Evolutionary conservation across 1,140 invertebrate species (phyloP).

Genomic region (Drosophila nebulosa): DNA sequence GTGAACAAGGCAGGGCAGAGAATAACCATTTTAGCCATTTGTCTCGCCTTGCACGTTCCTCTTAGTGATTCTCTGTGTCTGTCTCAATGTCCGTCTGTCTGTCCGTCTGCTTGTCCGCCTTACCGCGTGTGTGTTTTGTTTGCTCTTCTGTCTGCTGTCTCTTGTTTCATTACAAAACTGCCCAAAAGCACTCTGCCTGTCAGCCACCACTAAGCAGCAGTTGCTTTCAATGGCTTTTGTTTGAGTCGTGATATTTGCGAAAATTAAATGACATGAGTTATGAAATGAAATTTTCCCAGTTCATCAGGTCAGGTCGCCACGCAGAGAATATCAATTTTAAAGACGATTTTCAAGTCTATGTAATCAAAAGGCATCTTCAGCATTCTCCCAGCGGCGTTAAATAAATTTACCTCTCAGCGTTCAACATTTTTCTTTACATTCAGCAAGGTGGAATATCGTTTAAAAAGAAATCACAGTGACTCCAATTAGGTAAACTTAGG

Average conservation of each 20-base stretch:
- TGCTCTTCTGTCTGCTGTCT: constrained; percentile 44
- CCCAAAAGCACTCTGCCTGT: constrained; percentile 25
- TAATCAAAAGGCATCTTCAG: too few species aligned
- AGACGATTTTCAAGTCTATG: background rate
- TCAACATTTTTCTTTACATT: too few species aligned
- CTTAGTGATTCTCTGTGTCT: constrained; percentile 5
- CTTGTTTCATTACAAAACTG: constrained; percentile 65
- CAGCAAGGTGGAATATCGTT: too few species aligned
- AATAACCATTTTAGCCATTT: constrained; percentile 61
- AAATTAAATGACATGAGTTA: constrained; percentile 80
- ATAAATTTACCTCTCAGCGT: too few species aligned
- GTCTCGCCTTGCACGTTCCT: constrained; percentile 66
- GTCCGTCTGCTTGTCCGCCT: constrained; percentile 16
- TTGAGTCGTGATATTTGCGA: constrained; percentile 78
- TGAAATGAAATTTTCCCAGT: constrained; percentile 60
- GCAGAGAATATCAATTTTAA: background rate
- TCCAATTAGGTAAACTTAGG: too few species aligned
- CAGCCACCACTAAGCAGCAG: constrained; percentile 19
- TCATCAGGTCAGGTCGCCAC: background rate
- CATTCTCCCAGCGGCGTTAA: too few species aligned
- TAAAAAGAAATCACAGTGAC: too few species aligned
- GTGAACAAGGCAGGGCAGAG: constrained; percentile 20
- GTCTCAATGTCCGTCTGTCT: constrained; percentile 13
- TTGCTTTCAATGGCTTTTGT: constrained; percentile 80
- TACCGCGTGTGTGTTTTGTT: constrained; percentile 19